Base-by-base conservation (phyloP, 2,113 vertebrate genomes). In the Serilophus lunatus region DNA sequence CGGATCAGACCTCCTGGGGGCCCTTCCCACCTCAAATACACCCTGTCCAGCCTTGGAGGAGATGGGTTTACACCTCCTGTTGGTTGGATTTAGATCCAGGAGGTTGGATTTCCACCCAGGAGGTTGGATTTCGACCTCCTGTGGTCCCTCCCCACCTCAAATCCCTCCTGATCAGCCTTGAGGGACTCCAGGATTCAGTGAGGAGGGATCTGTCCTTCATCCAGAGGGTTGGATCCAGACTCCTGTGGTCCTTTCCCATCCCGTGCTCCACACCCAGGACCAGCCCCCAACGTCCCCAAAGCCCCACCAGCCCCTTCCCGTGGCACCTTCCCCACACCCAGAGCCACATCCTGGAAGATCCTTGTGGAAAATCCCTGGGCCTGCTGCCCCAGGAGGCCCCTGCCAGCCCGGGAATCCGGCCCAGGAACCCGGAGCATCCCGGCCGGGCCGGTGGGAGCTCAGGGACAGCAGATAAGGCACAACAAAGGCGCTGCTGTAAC, bases 291-390 rank as follows among this genome's bases (percentile, higher is more conserved):
- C n/a, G n/a, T n/a, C n/a, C n/a, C 35, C 28, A 59, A 33, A 91
- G 6, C 61, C 2, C 0, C 42, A 16, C 1, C 1, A 6, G 53
- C 16, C 2, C 22, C 35, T 7, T 0, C 0, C 10, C n/a, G n/a
- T n/a, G n/a, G n/a, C n/a, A 4, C 64, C 26, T 19, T 51, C 63
- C 35, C 57, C 7, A 47, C 45, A 22, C 19, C 45, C 45, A 47
- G 19, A 5, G 22, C 45, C 19, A 47, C 20, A 47, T 47, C 45
- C 45, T 20, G 19, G 8, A 15, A 20, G 1, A n/a, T n/a, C n/a
- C n/a, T n/a, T n/a, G 28, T 35, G n/a, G 13, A 45, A 35, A 33
- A 10, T n/a, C n/a, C n/a, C n/a, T n/a, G n/a, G n/a, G n/a, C n/a
- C 20, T 22, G 35, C 78, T 82, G 40, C 3, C 35, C 2, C 7